phyloP scores from a whole-genome alignment of 2,113 vertebrate genomes.

The Pelobates fuscus region DNA sequence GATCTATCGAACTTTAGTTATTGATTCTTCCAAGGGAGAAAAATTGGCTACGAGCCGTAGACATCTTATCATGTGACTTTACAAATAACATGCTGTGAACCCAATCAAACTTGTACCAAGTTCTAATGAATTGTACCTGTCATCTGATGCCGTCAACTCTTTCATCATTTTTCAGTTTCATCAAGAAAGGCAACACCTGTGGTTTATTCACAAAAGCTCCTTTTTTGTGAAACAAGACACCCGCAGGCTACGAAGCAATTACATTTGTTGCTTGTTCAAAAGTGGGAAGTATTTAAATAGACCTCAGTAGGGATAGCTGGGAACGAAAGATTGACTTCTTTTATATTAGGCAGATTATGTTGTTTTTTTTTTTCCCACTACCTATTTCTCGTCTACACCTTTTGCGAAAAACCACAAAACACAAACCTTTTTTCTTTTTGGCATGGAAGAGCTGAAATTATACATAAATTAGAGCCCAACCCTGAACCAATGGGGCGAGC shows the following conservation, averaged over 20 bases:
- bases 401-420: too few relatives aligned
- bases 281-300: conserved; percentile 68
- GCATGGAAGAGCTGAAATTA: too few relatives aligned
- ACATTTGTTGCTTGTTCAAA: conserved; percentile 73
- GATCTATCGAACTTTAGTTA: conserved; percentile 17
- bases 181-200: conserved; percentile 79
- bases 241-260: conserved; percentile 76
- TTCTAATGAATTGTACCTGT: conserved; percentile 69
- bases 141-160: conserved; percentile 69
- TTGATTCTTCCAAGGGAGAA: conserved; percentile 18
- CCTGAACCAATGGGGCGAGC: too few relatives aligned
- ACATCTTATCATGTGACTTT: conserved; percentile 52
- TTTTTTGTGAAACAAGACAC: conserved; percentile 75
- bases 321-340: conserved; percentile 68
- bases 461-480: too few relatives aligned
- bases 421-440: too few relatives aligned
- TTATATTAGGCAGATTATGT: conserved; percentile 67
- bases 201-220: conserved; percentile 72
- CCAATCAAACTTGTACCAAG: conserved; percentile 70
- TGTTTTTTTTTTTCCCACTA: conserved; percentile 62
- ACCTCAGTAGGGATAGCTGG: conserved; percentile 66
- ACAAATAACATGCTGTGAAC: conserved; percentile 67
- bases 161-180: conserved; percentile 78
- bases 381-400: not conserved
- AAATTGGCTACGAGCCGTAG: not conserved